These are phyloP conservation scores for Lepidocyrtinus sp. DNA, from an alignment of 2,888 invertebrate genomes.

Conservation along the genomic window DNA sequence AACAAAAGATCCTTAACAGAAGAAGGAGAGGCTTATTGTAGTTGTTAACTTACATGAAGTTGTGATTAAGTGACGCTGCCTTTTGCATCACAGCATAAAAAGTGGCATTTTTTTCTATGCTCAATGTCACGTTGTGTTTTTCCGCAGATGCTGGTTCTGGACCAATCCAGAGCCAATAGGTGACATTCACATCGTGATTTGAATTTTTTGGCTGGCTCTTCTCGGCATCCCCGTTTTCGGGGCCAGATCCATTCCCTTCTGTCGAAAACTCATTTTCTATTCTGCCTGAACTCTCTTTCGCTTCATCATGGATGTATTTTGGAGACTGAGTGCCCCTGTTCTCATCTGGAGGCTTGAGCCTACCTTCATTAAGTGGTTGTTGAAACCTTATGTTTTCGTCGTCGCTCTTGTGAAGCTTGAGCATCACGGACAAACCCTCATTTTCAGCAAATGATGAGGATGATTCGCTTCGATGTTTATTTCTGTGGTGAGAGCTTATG, in stretches of 20 bases:
- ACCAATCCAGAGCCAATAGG: slow-evolving; percentile 91
- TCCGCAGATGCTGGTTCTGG: slow-evolving; percentile 82
- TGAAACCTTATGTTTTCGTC: slow-evolving; percentile 55
- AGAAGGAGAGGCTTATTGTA: neutral
- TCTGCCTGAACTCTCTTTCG: slow-evolving; percentile 40
- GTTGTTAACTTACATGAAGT: slow-evolving; percentile 49
- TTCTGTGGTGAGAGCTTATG: slow-evolving; percentile 74
- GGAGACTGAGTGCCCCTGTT: slow-evolving; percentile 31
- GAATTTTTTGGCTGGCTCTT: slow-evolving; percentile 42
- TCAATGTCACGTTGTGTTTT: slow-evolving; percentile 83
- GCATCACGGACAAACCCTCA: slow-evolving; percentile 35
- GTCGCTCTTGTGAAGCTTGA: slow-evolving; percentile 54
- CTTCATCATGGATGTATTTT: slow-evolving; percentile 31
- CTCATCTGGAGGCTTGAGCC: slow-evolving; percentile 39
- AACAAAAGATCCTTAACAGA: neutral
- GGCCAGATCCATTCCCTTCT: slow-evolving; percentile 30
- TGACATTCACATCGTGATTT: slow-evolving; percentile 76
- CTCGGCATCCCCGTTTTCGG: slow-evolving; percentile 22
- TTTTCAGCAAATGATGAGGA: slow-evolving; percentile 18
- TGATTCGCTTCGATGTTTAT: slow-evolving; percentile 72
- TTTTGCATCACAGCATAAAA: slow-evolving; percentile 84
- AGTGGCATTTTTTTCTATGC: slow-evolving; percentile 81
- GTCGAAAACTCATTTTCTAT: slow-evolving; percentile 32
- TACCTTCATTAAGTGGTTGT: slow-evolving; percentile 44
- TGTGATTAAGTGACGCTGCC: slow-evolving; percentile 76